Evolutionary conservation across 2,797 vertebrate species (phyloP), one percentile per base, ranked within the genome.

Genomic region (Galago senegalensis): DNA sequence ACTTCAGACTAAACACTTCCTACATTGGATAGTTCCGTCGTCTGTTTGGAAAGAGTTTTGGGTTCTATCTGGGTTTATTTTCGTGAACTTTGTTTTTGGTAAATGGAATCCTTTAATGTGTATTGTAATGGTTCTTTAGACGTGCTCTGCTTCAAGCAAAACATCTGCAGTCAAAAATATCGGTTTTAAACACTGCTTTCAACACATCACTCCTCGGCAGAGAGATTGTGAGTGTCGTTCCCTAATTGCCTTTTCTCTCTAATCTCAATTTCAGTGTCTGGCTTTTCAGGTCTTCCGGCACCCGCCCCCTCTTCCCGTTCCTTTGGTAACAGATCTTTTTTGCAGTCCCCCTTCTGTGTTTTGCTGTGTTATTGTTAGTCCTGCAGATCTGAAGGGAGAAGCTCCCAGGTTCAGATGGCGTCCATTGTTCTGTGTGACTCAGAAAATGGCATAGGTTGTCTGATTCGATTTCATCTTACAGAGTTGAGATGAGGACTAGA

Each of bases 11-110:
- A 87, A 93, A 76, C 29, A 65, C 70, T 91, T 85, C 89, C 93
- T 80, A 58, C 3, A 34, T 17, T 77, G 49, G 29, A 21, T 34
- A 31, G 40, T 82, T 75, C 14, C 49, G 67, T 17, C 43, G 23
- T 94, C 63, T 86, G 73, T 91, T 63, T 58, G 69, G 83, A 72
- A 88, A 63, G n/a, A 21, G 27, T 80, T 93, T 84, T 77, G 79
- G 53, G 56, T 89, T 89, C 18, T 89, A 60, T 83, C 58, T 94
- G 76, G 25, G 46, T 77, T 95, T 92, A 88, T 82, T 95, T 95
- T 67, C 88, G 56, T 69, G 16, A 82, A 83, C 86, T 25, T 93
- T 53, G 65, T 67, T 60, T 43, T 91, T 92, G 14, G 34, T 82
- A 70, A 77, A 82, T 80, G 63, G 82, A 81, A 5, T 94, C 40